phyloP scores from a whole-genome alignment of 2,888 invertebrate genomes.

The Trissolcus japonicus region DNA sequence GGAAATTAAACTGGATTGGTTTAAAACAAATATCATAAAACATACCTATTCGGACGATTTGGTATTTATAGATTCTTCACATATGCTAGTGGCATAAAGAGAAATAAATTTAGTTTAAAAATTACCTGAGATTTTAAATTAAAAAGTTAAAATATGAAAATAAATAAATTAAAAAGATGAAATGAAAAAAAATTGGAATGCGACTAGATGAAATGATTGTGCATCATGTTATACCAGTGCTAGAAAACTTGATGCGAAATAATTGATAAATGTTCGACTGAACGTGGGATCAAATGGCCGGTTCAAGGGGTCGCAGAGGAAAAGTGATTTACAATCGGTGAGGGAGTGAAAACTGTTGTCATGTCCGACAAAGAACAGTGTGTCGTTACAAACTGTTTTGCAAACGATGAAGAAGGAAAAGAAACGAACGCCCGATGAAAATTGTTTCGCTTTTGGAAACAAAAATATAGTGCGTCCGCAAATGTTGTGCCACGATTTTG shows the following conservation, averaged over 20 bases:
- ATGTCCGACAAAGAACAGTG: slow-evolving; percentile 54
- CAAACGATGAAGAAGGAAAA: slow-evolving; percentile 17
- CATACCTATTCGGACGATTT: too few relatives aligned
- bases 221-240: slow-evolving; percentile 62
- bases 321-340: slow-evolving; percentile 67
- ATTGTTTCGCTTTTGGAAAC: slow-evolving; percentile 53
- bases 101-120: too few relatives aligned
- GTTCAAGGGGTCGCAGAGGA: slow-evolving; percentile 39
- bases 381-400: slow-evolving; percentile 37
- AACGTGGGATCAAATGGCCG: slow-evolving; percentile 55
- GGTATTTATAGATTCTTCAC: too few relatives aligned
- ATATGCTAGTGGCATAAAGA: too few relatives aligned
- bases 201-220: slow-evolving; percentile 67
- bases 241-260: slow-evolving; percentile 68
- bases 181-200: slow-evolving; percentile 44
- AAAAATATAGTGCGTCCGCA: slow-evolving; percentile 42
- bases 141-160: neutral
- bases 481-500: slow-evolving; percentile 52
- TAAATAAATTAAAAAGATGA: neutral
- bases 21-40: too few relatives aligned
- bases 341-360: slow-evolving; percentile 70
- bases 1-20: too few relatives aligned
- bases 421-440: slow-evolving; percentile 37
- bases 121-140: neutral
- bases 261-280: slow-evolving; percentile 69